Conservation (phyloP, 1,140 invertebrate genomes). For the Musca domestica region DNA sequence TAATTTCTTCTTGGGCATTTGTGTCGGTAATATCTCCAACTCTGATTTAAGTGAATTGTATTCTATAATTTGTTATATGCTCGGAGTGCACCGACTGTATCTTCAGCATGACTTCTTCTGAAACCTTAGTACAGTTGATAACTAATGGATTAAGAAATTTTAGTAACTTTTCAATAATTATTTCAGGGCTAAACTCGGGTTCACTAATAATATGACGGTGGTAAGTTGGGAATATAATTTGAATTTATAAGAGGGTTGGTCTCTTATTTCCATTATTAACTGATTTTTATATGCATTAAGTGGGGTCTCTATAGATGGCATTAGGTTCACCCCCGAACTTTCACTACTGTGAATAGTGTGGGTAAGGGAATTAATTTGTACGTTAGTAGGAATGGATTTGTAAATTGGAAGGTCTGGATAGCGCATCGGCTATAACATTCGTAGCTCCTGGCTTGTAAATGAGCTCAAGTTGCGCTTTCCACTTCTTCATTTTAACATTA, state of each 20-base stretch:
- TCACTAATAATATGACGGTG: conserved; percentile 48
- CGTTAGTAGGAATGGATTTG: too few species aligned
- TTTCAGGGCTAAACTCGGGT: conserved; percentile 36
- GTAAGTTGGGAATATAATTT: conserved; percentile 44
- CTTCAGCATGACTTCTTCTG: conserved; percentile 25
- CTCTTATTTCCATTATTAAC: conserved; percentile 42
- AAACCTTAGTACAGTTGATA: conserved; percentile 25
- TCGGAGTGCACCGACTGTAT: conserved; percentile 27
- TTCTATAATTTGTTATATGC: conserved; percentile 26
- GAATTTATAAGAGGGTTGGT: conserved; percentile 43
- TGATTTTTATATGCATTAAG: too few species aligned
- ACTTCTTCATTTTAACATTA: conserved; percentile 33
- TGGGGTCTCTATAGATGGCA: too few species aligned
- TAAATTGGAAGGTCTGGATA: too few species aligned
- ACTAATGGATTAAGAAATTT: conserved; percentile 26
- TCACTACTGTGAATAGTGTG: too few species aligned
- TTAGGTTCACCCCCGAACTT: too few species aligned
- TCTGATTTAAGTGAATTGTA: conserved; percentile 22
- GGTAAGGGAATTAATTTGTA: too few species aligned
- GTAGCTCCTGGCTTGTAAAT: conserved; percentile 48
- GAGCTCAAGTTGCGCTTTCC: conserved; percentile 43
- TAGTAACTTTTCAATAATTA: conserved; percentile 24
- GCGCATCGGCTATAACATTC: conserved; percentile 33
- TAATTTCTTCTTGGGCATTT: conserved; percentile 24
- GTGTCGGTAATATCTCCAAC: conserved; percentile 26